These are phyloP conservation scores for Tortricodes alternella DNA, from an alignment of 2,888 invertebrate genomes.

Conservation along the genomic window DNA sequence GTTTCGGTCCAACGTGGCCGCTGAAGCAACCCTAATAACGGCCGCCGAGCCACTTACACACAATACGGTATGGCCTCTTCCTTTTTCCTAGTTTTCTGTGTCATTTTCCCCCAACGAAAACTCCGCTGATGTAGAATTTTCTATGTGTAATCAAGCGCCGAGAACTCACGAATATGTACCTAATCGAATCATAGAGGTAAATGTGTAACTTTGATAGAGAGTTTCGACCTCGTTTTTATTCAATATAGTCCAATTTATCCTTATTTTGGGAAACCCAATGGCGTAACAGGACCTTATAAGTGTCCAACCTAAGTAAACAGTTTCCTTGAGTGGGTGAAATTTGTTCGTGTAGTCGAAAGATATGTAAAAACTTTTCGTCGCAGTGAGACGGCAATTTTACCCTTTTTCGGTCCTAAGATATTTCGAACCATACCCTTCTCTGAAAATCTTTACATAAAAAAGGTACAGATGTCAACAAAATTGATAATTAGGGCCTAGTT, in stretches of 20 bases:
- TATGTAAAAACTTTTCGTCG: too few species aligned
- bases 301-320: background rate
- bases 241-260: constrained; percentile 17
- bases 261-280: background rate
- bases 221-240: constrained; percentile 5
- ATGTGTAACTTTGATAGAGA: background rate
- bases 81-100: background rate
- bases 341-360: background rate
- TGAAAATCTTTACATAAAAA: too few species aligned
- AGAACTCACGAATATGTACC: constrained; percentile 1
- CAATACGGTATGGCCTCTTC: constrained; percentile 11
- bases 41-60: constrained; percentile 13
- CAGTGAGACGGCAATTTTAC: background rate
- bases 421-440: too few species aligned
- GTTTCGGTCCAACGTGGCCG: background rate
- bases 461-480: too few species aligned
- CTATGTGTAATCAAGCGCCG: constrained; percentile 16
- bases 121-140: background rate
- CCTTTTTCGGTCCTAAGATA: too few species aligned
- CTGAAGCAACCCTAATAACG: constrained; percentile 17
- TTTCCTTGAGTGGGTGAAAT: background rate
- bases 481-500: too few species aligned
- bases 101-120: constrained; percentile 21
- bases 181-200: constrained; percentile 15
- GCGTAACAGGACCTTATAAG: background rate